Percentiles rank a stretch among this genome's conserved stretches.
Evolutionary conservation across 2,888 invertebrate species (phyloP).

Genomic region (Cheilosia grossa): DNA sequence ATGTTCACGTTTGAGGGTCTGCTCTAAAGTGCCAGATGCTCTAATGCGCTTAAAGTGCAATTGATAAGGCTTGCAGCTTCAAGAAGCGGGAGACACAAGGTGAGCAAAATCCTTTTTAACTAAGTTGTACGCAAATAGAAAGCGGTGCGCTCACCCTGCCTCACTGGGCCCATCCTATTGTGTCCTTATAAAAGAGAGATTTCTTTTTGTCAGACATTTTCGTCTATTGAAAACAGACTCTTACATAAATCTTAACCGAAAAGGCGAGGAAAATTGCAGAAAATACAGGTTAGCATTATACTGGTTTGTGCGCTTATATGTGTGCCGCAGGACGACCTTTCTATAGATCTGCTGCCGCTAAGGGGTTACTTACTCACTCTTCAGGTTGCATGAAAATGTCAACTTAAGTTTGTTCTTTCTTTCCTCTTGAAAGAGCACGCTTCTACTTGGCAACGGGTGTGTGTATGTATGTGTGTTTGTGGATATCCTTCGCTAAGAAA

Average conservation of each 20-base stretch:
- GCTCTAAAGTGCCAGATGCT: slow-evolving; percentile 67
- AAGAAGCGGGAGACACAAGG: slow-evolving; percentile 46
- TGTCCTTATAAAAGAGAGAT: slow-evolving; percentile 15
- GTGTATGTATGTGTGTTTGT: slow-evolving; percentile 16
- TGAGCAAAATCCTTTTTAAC: slow-evolving; percentile 55
- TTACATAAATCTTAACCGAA: slow-evolving; percentile 45
- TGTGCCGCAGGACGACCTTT: slow-evolving; percentile 60
- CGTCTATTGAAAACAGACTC: slow-evolving; percentile 57
- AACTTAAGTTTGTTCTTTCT: slow-evolving; percentile 79
- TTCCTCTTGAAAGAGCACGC: slow-evolving; percentile 38
- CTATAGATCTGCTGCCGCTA: slow-evolving; percentile 40
- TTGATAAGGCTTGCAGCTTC: slow-evolving; percentile 64
- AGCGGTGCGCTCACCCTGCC: slow-evolving; percentile 14
- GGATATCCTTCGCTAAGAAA: slow-evolving; percentile 65
- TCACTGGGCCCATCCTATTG: slow-evolving; percentile 24
- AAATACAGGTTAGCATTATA: slow-evolving; percentile 64
- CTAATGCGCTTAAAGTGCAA: slow-evolving; percentile 71
- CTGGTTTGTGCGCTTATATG: not conserved
- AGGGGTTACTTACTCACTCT: slow-evolving; percentile 71
- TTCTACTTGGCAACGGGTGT: slow-evolving; percentile 32
- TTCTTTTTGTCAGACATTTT: slow-evolving; percentile 24
- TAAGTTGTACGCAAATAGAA: slow-evolving; percentile 67
- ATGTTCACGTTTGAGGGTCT: slow-evolving; percentile 58
- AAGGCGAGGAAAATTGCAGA: slow-evolving; percentile 45
- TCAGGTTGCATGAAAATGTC: slow-evolving; percentile 79